Percentiles rank a stretch among this genome's conserved stretches.
Conservation (phyloP, 2,113 vertebrate species). For the Microtus ochrogaster region DNA sequence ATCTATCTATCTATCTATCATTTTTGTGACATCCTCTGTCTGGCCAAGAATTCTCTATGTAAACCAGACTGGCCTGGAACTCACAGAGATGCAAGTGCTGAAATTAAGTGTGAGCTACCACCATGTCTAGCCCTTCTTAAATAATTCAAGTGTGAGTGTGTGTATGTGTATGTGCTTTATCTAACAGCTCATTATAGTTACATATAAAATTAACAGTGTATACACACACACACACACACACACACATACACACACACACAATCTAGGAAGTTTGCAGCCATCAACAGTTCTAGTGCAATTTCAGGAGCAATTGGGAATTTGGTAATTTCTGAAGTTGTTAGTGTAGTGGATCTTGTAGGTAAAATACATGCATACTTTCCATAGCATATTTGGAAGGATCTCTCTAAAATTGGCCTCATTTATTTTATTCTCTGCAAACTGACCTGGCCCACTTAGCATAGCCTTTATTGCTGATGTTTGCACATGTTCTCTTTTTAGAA, state of each 20-base stretch:
- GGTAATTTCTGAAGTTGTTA: slow-evolving; percentile 98
- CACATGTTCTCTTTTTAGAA: slow-evolving; percentile 98
- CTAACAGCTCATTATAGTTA: neutral
- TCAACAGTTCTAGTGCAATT: no score
- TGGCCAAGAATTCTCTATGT: neutral
- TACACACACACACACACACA: no score
- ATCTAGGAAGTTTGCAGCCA: slow-evolving; percentile 99
- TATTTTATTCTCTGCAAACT: slow-evolving; percentile 99
- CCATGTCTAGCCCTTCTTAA: neutral
- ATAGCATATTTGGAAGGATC: slow-evolving; percentile 97
- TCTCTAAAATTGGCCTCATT: slow-evolving; percentile 99
- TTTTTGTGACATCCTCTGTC: neutral
- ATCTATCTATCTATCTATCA: no score
- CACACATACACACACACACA: slow-evolving; percentile 79
- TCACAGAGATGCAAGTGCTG: neutral
- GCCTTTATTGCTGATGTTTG: slow-evolving; percentile 99
- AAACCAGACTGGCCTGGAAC: neutral
- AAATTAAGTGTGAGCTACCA: neutral
- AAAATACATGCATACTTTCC: slow-evolving; percentile 99
- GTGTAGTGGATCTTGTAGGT: slow-evolving; percentile 94
- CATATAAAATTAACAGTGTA: no score
- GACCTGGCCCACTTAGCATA: slow-evolving; percentile 98
- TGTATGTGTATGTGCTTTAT: no score
- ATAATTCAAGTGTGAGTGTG: neutral
- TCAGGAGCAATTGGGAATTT: no score